phyloP scores from a whole-genome alignment of 2,888 invertebrate genomes.

The Cabera pusaria region DNA sequence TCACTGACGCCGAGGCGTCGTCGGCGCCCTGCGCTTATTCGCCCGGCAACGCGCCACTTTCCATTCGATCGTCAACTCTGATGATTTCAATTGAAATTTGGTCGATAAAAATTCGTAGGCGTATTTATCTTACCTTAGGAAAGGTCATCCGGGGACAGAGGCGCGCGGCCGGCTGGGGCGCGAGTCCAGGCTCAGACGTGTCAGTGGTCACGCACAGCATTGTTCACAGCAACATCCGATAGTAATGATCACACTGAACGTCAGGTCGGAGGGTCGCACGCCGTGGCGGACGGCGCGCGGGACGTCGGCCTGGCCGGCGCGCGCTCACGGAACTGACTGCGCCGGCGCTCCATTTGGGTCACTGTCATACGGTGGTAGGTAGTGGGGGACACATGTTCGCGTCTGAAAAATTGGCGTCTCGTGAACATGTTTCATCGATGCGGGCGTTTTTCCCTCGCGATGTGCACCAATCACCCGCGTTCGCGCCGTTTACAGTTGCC shows the following conservation, averaged over 20 bases:
- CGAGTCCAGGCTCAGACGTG: constrained; percentile 47
- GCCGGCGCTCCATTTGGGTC: constrained; percentile 81
- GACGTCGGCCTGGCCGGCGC: constrained; percentile 54
- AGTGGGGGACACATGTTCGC: constrained; percentile 72
- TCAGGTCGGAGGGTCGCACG: constrained; percentile 48
- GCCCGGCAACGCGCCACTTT: constrained; percentile 45
- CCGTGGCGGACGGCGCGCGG: constrained; percentile 33
- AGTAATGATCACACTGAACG: constrained; percentile 68
- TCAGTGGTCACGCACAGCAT: constrained; percentile 69
- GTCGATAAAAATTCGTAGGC: too few species aligned
- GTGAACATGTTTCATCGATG: constrained; percentile 74
- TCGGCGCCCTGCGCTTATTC: constrained; percentile 27
- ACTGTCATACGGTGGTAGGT: constrained; percentile 79
- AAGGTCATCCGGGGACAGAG: constrained; percentile 41
- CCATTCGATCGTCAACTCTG: constrained; percentile 33
- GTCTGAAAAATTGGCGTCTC: constrained; percentile 78
- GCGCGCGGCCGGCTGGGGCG: constrained; percentile 37
- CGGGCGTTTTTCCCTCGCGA: constrained; percentile 69
- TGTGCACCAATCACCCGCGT: constrained; percentile 61
- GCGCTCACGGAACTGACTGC: constrained; percentile 80
- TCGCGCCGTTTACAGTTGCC: constrained; percentile 46
- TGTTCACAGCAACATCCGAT: constrained; percentile 72
- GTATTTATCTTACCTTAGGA: constrained; percentile 62
- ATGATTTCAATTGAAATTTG: too few species aligned
- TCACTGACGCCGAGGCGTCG: constrained; percentile 43